Evolutionary conservation across 35 echinoderm and acorn worm species (phyloP).

Genomic region (Strongylocentrotus purpuratus): DNA sequence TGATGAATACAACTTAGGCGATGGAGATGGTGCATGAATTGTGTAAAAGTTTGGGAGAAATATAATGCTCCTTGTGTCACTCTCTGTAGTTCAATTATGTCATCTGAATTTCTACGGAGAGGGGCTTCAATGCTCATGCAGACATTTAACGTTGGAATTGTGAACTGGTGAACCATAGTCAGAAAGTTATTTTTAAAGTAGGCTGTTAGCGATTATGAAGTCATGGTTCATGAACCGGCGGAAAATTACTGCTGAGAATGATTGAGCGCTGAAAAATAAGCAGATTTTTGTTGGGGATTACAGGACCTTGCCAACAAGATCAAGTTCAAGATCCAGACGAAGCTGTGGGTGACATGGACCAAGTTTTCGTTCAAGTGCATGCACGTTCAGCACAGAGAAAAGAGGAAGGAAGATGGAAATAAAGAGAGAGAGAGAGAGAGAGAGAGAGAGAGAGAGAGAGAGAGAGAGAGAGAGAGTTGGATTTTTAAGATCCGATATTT

Average conservation of each 20-base stretch:
- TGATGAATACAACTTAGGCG: too few species aligned
- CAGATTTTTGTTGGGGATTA: neutral
- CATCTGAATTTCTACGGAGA: too few species aligned
- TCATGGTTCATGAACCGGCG: neutral
- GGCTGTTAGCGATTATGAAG: neutral
- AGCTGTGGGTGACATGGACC: neutral
- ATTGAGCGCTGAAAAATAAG: neutral
- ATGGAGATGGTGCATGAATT: too few species aligned
- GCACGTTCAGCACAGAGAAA: neutral
- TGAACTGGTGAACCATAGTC: neutral
- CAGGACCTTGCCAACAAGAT: neutral
- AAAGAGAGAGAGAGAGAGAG: neutral
- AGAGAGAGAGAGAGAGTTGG: neutral
- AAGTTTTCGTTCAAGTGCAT: neutral
- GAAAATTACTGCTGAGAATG: neutral
- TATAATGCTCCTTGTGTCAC: too few species aligned
- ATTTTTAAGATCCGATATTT: neutral
- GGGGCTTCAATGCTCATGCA: too few species aligned
- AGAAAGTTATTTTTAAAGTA: neutral
- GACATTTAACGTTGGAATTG: too few species aligned
- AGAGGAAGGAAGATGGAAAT: neutral
- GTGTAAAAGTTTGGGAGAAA: too few species aligned
- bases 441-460: neutral
- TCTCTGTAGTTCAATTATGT: too few species aligned
- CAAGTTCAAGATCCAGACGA: neutral